phyloP scores from a whole-genome alignment of 2,113 vertebrate species.

The Suricata suricatta region DNA sequence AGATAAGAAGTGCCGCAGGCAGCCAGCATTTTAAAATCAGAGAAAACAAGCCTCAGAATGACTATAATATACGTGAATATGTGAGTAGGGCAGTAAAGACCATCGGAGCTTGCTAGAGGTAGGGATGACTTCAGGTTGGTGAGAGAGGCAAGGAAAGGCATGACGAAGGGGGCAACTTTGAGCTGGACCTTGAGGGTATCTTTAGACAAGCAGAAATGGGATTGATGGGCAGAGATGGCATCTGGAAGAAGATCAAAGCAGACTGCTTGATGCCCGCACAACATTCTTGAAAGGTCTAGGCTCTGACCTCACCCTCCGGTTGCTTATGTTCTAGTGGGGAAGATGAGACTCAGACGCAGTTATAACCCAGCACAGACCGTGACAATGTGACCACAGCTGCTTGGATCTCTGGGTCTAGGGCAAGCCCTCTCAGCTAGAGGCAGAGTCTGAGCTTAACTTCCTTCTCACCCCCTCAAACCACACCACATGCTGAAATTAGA shows the following conservation, averaged over 20 bases:
- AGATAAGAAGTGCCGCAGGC: background rate
- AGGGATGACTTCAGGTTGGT: background rate
- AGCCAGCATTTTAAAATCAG: background rate
- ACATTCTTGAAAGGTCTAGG: background rate
- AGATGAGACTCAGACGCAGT: background rate
- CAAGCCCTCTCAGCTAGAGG: background rate
- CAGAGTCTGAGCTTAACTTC: background rate
- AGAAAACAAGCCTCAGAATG: background rate
- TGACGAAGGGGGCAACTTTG: background rate
- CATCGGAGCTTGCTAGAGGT: background rate
- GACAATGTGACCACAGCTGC: too few species aligned
- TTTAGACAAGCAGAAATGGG: background rate
- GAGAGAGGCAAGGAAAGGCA: background rate
- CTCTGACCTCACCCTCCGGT: background rate
- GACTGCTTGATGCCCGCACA: background rate
- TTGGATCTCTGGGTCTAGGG: background rate
- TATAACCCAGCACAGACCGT: background rate
- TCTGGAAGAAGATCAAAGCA: background rate
- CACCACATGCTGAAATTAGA: background rate
- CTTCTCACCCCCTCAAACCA: background rate
- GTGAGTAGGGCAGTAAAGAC: background rate
- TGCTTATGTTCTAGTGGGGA: background rate
- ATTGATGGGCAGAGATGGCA: background rate
- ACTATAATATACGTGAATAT: background rate
- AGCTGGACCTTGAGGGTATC: background rate